Evolutionary conservation across 2,113 vertebrate species (phyloP), one percentile per base, ranked within the genome.

Genomic region (Globicephala melas): DNA sequence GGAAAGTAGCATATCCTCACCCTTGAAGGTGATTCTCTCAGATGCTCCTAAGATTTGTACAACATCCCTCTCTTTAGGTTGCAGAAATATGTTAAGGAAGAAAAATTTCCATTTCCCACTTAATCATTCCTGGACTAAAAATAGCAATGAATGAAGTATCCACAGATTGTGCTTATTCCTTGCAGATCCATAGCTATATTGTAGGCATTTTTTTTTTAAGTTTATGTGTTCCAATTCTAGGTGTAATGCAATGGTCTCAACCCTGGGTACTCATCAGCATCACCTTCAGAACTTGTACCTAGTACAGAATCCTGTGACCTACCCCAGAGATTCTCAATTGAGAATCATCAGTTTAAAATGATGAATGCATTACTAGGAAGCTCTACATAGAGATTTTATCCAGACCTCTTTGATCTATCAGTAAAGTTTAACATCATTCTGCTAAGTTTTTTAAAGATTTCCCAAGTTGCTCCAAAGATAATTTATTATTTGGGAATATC

Each of bases 321-420:
- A 38, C 70, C 50, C 70, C 58, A 81, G 33, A 97, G 79, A 90
- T 36, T 80, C 90, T 95, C 60, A 74, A 17, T 5, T 36, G 44
- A 53, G 44, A 97, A 86, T 92, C 80, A 96, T 85, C 96, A 31
- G 95, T 86, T 96, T 92, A 85, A 97, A 96, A 90, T 73, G 97
- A 88, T 82, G 62, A 76, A 68, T 70, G 70, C 62, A 92, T 65
- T 87, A 94, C 82, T 91, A 97, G 74, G 71, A 93, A 94, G 77
- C 53, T 53, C 63, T 74, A 90, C 68, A 67, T 25, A 95, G 74
- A 92, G 47, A 96, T 81, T 97, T 94, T 94, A 90, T 74, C 31
- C 62, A 58, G 67, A 76, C 44, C n/a, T 96, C 96, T 97, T 98
- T 93, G 92, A 97, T 92, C 89, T 96, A 91, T 77, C 80, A 92